phyloP scores from a whole-genome alignment of 2,888 invertebrate species.

The Tineola bisselliella region DNA sequence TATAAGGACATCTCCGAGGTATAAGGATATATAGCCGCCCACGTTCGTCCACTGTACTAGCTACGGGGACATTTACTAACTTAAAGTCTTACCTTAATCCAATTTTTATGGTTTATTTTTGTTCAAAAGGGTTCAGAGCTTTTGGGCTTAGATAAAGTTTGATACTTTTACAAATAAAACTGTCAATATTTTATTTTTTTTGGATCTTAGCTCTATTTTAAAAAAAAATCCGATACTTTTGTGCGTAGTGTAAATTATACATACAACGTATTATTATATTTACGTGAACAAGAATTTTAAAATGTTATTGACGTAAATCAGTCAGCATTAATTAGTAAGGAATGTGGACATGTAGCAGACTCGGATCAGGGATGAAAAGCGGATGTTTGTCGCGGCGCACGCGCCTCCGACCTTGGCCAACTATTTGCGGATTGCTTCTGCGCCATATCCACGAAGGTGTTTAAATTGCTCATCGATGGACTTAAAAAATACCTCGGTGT shows the following conservation, averaged over 20 bases:
- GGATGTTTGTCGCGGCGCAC: constrained; percentile 22
- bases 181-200: too few species aligned
- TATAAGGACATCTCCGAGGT: neutral
- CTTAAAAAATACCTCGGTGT: too few species aligned
- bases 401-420: constrained; percentile 41
- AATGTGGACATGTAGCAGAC: neutral
- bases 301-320: neutral
- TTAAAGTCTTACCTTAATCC: neutral
- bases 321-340: neutral
- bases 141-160: neutral
- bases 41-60: neutral
- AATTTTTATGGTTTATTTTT: neutral
- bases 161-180: neutral
- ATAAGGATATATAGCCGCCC: neutral
- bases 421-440: constrained; percentile 42
- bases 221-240: too few species aligned
- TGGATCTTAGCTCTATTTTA: too few species aligned
- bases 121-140: neutral
- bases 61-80: neutral
- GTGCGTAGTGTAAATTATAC: too few species aligned
- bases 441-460: constrained; percentile 24
- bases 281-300: too few species aligned
- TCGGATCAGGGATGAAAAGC: neutral
- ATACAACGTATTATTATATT: too few species aligned
- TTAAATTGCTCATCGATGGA: constrained; percentile 40